A percentile compares a stretch with the other conserved stretches of the same genome.
Conservation (phyloP, 2,888 invertebrate genomes). For the Aleiodes alternator region DNA sequence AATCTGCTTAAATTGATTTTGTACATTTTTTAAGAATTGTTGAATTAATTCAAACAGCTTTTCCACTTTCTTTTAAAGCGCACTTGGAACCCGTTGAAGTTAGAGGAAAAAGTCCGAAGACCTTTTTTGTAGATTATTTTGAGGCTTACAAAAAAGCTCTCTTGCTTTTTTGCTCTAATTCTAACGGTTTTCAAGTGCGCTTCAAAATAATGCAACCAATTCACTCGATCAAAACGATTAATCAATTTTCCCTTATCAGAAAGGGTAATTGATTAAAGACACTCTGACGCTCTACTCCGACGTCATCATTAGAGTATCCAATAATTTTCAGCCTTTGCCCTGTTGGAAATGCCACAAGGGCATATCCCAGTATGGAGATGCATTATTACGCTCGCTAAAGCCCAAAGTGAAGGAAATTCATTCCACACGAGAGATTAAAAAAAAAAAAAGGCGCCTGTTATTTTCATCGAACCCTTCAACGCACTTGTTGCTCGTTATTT, state of each 20-base stretch:
- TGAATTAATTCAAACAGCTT: too few species aligned
- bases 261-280: slow-evolving; percentile 10
- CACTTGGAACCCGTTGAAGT: too few species aligned
- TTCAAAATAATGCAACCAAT: too few species aligned
- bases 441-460: background rate
- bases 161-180: too few species aligned
- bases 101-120: too few species aligned
- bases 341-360: slow-evolving; percentile 19
- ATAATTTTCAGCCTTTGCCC: background rate
- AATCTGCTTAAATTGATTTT: too few species aligned
- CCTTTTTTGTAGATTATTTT: background rate
- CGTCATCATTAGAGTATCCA: background rate
- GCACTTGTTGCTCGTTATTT: slow-evolving; percentile 20
- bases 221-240: background rate
- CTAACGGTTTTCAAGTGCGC: too few species aligned
- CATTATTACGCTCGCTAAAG: slow-evolving; percentile 10
- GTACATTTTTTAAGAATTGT: too few species aligned
- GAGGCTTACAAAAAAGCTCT: too few species aligned
- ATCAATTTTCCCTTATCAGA: background rate
- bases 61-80: too few species aligned
- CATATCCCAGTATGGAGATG: background rate
- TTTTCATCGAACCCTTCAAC: slow-evolving; percentile 14
- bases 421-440: slow-evolving; percentile 7
- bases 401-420: background rate
- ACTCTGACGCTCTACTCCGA: background rate